Conservation (phyloP, 2,797 vertebrate species). For the Xenops minutus region DNA sequence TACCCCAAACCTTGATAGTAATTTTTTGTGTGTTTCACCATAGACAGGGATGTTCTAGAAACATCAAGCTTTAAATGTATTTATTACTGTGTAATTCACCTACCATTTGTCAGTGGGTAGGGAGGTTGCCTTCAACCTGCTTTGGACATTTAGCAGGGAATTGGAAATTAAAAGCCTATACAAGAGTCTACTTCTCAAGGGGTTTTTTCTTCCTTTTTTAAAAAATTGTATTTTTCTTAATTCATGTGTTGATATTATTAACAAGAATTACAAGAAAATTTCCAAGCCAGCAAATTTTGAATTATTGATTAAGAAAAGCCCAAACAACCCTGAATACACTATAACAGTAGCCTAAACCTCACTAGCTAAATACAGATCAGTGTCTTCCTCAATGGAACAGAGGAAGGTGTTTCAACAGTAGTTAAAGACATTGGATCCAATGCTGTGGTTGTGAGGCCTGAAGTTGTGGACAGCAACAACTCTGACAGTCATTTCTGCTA, state of each 20-base stretch:
- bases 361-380: neutral
- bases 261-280: neutral
- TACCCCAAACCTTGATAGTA: neutral
- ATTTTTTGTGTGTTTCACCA: neutral
- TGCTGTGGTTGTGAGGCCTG: neutral
- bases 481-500: neutral
- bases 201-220: fast-evolving
- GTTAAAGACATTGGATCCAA: neutral
- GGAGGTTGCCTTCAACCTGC: neutral
- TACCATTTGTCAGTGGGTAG: neutral
- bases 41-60: neutral
- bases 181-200: neutral
- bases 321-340: neutral
- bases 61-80: neutral
- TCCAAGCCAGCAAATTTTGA: neutral
- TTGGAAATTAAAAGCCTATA: neutral
- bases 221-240: neutral
- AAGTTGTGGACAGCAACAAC: neutral
- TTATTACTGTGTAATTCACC: neutral
- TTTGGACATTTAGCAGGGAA: neutral
- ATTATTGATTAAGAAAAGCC: neutral
- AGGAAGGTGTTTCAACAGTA: neutral
- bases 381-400: neutral
- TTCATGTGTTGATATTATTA: neutral
- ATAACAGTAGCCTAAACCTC: neutral